These are phyloP conservation scores for Dascillus cervinus DNA, from an alignment of 2,888 invertebrate species.

Conservation along the genomic window DNA sequence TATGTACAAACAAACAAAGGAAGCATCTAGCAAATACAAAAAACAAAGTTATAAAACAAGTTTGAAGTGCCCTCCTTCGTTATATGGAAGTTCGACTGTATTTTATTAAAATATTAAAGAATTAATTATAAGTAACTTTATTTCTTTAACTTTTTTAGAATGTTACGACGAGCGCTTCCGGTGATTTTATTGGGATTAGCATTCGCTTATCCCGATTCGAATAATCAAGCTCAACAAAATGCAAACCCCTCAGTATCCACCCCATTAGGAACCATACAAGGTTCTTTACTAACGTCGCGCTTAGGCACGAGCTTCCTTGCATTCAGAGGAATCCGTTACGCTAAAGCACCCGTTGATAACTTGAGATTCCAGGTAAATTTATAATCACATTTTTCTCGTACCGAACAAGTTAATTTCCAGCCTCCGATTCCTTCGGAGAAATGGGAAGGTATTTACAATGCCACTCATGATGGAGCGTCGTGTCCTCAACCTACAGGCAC, in stretches of 20 bases:
- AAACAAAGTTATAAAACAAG: too few species aligned
- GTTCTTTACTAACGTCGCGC: slow-evolving; percentile 20
- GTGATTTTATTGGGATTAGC: slow-evolving; percentile 13
- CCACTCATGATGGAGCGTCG: slow-evolving; percentile 34
- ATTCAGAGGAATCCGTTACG: too few species aligned
- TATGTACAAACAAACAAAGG: too few species aligned
- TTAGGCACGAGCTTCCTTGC: slow-evolving; percentile 25
- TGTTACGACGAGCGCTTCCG: slow-evolving; percentile 9
- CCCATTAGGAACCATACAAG: too few species aligned
- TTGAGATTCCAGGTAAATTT: slow-evolving; percentile 37
- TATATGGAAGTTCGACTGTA: too few species aligned
- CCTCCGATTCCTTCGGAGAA: slow-evolving; percentile 35
- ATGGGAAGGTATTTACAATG: slow-evolving; percentile 34
- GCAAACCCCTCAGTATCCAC: slow-evolving; percentile 20
- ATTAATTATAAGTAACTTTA: too few species aligned
- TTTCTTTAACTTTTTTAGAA: too few species aligned
- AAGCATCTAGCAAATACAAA: too few species aligned
- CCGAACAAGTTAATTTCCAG: slow-evolving; percentile 25
- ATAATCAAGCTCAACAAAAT: slow-evolving; percentile 20
- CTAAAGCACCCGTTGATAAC: slow-evolving; percentile 31
- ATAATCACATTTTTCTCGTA: neutral
- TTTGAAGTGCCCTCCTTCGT: too few species aligned
- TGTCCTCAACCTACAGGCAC: slow-evolving; percentile 34
- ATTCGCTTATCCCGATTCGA: slow-evolving; percentile 16
- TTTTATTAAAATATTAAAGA: too few species aligned